These are phyloP conservation scores for Pogonognathellus flavescens DNA, from an alignment of 1,140 invertebrate genomes.

Conservation along the genomic window DNA sequence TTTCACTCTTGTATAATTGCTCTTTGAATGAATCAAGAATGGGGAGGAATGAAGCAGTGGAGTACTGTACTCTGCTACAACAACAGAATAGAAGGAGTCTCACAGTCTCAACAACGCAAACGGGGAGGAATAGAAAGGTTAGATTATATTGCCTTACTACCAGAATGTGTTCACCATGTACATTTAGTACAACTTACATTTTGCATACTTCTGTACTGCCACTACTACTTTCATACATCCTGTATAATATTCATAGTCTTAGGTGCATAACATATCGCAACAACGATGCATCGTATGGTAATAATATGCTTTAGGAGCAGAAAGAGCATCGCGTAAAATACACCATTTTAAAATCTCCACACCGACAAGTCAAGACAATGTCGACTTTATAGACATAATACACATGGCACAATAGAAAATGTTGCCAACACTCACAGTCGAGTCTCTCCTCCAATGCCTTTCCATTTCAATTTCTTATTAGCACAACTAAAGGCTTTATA, in stretches of 20 bases:
- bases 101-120: neutral
- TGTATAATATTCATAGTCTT: neutral
- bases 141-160: slow-evolving; percentile 19
- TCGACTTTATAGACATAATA: neutral
- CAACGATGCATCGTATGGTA: too few species aligned
- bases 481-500: slow-evolving; percentile 7
- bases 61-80: neutral
- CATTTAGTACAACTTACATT: neutral
- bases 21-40: slow-evolving; percentile 50
- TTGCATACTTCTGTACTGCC: neutral
- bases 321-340: slow-evolving; percentile 7
- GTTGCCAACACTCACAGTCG: neutral
- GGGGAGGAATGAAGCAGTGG: slow-evolving; percentile 22
- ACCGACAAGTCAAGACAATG: neutral
- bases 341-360: slow-evolving; percentile 31
- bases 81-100: slow-evolving; percentile 5
- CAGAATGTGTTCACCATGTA: slow-evolving; percentile 19
- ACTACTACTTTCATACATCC: neutral
- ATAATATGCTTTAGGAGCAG: too few species aligned
- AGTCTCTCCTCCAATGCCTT: neutral
- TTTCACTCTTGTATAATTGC: slow-evolving; percentile 50
- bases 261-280: neutral
- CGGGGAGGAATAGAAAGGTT: slow-evolving; percentile 44
- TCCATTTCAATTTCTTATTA: slow-evolving; percentile 31
- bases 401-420: neutral